phyloP scores from a whole-genome alignment of 2,797 vertebrate genomes.

The Ficedula albicollis region DNA sequence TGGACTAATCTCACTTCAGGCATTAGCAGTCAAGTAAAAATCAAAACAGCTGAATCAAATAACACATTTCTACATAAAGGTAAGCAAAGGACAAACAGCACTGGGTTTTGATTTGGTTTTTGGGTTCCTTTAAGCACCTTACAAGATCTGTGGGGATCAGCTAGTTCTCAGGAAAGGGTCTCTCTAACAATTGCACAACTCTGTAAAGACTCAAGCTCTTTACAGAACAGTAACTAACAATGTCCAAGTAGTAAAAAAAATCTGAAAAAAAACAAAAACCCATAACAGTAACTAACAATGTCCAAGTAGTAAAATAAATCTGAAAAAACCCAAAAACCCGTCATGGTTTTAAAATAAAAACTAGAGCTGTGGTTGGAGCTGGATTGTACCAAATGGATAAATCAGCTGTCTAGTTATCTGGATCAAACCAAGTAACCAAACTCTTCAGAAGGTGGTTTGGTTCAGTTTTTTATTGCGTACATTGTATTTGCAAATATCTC shows the following conservation, averaged over 20 bases:
- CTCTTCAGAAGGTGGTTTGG: not conserved
- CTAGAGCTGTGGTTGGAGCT: not conserved
- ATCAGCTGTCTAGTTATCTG: not conserved
- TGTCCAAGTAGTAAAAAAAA: not conserved
- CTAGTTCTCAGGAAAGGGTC: not conserved
- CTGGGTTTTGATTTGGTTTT: not conserved
- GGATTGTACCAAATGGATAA: not conserved
- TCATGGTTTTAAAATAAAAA: not conserved
- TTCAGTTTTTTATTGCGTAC: accelerated
- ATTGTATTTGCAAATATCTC: not conserved
- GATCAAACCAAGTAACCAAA: not conserved
- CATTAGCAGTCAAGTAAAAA: not conserved
- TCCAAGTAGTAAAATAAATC: not conserved
- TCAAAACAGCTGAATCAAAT: not conserved
- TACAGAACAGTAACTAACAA: not conserved
- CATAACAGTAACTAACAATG: not conserved
- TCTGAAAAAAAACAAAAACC: not conserved
- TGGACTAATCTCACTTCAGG: not conserved
- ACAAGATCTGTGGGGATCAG: not conserved
- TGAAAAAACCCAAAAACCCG: not conserved
- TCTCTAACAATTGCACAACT: not conserved
- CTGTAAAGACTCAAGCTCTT: not conserved
- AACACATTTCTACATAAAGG: not conserved
- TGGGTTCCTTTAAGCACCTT: not conserved
- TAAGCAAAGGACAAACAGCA: not conserved